A percentile compares a stretch with the other conserved stretches of the same genome.
These are phyloP conservation scores for Cylindroiulus punctatus DNA, from an alignment of 2,888 invertebrate genomes.

Conservation along the genomic window DNA sequence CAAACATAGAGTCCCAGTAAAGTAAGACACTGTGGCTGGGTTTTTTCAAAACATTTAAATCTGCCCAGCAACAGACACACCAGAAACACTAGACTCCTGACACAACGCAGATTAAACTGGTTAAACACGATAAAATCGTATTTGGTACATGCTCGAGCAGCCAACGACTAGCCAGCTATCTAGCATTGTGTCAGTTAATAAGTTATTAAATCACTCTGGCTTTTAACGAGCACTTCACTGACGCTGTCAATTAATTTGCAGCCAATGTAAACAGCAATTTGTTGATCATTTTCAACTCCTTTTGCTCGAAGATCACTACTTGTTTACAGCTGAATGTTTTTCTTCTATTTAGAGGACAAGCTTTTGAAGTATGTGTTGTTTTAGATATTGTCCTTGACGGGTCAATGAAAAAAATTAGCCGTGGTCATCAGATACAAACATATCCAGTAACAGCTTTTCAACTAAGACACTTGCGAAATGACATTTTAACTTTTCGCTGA, in stretches of 20 bases:
- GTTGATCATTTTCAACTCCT: slow-evolving; percentile 2
- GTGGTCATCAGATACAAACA: not conserved
- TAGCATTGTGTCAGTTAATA: slow-evolving; percentile 28
- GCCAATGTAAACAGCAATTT: slow-evolving; percentile 11
- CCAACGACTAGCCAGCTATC: not conserved
- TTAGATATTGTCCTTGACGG: not conserved
- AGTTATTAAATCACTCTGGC: slow-evolving; percentile 2
- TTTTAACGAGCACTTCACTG: slow-evolving; percentile 22
- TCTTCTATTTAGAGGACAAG: not conserved
- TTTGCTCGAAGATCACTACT: not conserved
- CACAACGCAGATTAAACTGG: not conserved
- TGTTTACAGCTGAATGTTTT: not conserved
- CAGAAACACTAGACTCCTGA: not conserved
- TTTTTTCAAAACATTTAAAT: not conserved
- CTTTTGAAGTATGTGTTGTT: not conserved
- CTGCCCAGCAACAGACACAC: slow-evolving; percentile 12
- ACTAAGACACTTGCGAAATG: not conserved
- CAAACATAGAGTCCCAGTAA: not conserved
- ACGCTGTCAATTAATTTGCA: not conserved
- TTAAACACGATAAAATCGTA: not conserved
- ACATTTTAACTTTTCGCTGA: not conserved
- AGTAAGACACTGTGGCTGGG: not conserved
- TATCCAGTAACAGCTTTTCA: not conserved
- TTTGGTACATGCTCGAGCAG: not conserved
- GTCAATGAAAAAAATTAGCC: not conserved